Evolutionary conservation across 2,888 invertebrate genomes (phyloP).

Genomic region (Rhimphoctona megacephalus): DNA sequence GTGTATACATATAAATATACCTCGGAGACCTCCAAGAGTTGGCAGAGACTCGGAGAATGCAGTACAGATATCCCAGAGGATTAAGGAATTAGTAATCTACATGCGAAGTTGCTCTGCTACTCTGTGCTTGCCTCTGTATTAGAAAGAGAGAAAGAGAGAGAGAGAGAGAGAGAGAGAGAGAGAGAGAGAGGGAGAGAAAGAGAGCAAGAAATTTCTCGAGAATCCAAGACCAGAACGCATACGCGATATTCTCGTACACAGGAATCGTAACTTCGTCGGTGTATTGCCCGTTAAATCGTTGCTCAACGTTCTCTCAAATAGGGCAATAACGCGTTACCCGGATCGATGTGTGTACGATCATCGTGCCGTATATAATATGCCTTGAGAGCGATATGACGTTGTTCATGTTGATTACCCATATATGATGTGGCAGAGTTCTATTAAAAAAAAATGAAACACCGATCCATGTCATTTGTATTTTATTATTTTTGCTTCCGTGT

Average conservation of each 20-base stretch:
- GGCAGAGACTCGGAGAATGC: constrained; percentile 51
- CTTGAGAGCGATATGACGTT: constrained; percentile 39
- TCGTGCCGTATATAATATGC: constrained; percentile 2
- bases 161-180: neutral
- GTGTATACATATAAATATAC: constrained; percentile 29
- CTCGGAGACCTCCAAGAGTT: constrained; percentile 20
- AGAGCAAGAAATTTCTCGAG: constrained; percentile 16
- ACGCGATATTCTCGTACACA: constrained; percentile 42
- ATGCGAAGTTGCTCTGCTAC: constrained; percentile 47
- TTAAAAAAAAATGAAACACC: constrained; percentile 35
- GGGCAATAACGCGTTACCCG: constrained; percentile 49
- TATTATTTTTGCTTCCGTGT: neutral
- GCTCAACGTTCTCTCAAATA: constrained; percentile 59
- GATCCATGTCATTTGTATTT: constrained; percentile 34
- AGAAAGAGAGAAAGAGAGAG: constrained; percentile 3
- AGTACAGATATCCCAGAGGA: constrained; percentile 47
- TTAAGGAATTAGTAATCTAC: constrained; percentile 65
- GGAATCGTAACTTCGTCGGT: constrained; percentile 53
- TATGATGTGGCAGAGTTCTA: constrained; percentile 39
- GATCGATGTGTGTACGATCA: constrained; percentile 37
- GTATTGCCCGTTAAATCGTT: constrained; percentile 59
- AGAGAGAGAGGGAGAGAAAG: neutral
- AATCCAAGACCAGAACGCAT: constrained; percentile 24
- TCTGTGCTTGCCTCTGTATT: constrained; percentile 20
- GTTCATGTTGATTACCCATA: constrained; percentile 29